Evolutionary conservation across 2,888 invertebrate genomes (phyloP), one percentile per base, ranked within the genome.

Genomic region (Conops quadrifasciatus): DNA sequence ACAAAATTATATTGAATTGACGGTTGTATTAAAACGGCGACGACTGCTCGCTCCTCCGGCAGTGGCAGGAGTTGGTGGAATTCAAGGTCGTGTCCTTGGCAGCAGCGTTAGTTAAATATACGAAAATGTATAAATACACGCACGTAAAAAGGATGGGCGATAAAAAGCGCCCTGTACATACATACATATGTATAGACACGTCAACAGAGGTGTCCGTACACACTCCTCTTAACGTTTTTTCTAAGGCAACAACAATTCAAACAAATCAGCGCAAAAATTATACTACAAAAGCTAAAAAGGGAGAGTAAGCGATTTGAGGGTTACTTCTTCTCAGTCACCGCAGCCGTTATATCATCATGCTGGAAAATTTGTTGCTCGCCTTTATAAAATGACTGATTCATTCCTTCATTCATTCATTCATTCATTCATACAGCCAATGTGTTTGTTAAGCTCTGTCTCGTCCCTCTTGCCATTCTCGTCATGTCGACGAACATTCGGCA

Each of bases 41-140:
- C 47, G n/a, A n/a, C n/a, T n/a, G n/a, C 24, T 15, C 26, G 16
- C 64, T 9, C 47, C 26, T 9, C 21, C 19, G 7, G 49, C 43
- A 43, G 21, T 63, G 43, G 49, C 70, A 56, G 58, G 28, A 45
- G 62, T 43, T 21, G 43, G 15, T 36, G 21, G 21, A 21, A 49
- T 70, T 65, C 70, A 70, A 70, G 70, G 70, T 70, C 70, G 58
- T 65, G 70, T 70, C 70, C 70, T 65, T 65, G 65, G 45, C 47
- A 45, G 30, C 36, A 9, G 36, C 9, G 36, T 36, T 36, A 36
- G 36, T 36, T 36, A 4, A n/a, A 36, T 36, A 36, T 36, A 7
- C 36, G 36, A 7, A 36, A 36, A 36, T 36, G 4, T 36, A 36
- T 36, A 36, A 36, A 16, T 16, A 51, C 28, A 51, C 13, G 15